These are phyloP conservation scores for Laodelphax striatellus DNA, from an alignment of 1,140 invertebrate species.

Conservation along the genomic window DNA sequence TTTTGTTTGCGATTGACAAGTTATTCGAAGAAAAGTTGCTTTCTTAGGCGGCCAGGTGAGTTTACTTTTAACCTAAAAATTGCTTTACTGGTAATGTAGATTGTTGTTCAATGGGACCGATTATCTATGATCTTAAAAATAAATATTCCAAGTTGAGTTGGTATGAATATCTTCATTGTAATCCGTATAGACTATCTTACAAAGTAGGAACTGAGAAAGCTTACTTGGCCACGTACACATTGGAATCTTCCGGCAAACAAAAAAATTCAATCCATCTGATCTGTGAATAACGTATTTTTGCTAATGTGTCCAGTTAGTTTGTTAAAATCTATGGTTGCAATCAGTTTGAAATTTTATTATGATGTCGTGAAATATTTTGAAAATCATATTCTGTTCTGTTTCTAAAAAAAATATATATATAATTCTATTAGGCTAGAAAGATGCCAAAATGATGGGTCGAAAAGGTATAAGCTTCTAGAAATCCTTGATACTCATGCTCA, in stretches of 20 bases:
- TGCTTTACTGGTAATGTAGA: neutral
- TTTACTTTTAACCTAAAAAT: neutral
- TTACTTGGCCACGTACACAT: neutral
- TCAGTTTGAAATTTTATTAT: no score
- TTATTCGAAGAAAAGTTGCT: slow-evolving; percentile 49
- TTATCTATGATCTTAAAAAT: no score
- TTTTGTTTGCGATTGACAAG: slow-evolving; percentile 57
- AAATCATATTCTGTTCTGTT: neutral
- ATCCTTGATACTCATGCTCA: no score
- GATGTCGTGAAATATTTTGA: no score
- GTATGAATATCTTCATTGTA: neutral
- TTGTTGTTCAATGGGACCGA: no score
- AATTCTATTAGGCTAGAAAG: neutral
- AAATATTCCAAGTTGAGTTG: neutral
- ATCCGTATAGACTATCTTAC: neutral
- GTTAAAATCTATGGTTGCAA: no score
- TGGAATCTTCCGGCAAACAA: neutral
- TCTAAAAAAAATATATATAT: no score
- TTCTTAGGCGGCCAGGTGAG: slow-evolving; percentile 47
- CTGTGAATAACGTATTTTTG: neutral
- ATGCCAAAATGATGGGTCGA: no score
- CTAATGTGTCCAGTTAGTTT: no score
- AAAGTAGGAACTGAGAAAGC: neutral
- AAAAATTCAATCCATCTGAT: neutral
- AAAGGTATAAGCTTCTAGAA: no score